Conservation (phyloP, 2,888 invertebrate species). For the Drosophila paucipuncta region DNA sequence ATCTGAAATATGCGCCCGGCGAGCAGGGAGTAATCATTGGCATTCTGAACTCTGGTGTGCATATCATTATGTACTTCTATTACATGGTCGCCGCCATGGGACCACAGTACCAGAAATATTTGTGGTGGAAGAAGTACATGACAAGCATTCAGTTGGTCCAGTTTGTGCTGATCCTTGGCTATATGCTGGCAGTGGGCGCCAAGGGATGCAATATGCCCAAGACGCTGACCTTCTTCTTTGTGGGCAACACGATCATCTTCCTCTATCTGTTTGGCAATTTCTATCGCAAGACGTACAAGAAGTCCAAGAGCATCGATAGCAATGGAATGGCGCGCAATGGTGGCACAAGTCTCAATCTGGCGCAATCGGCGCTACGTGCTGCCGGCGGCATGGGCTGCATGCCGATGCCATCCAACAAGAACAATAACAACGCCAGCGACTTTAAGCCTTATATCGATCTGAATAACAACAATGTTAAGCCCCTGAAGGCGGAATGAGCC, state of each 20-base stretch:
- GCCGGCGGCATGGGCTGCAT: conserved; percentile 82
- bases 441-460: conserved; percentile 83
- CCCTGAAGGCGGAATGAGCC: conserved; percentile 76
- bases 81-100: conserved; percentile 86
- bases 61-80: conserved; percentile 87
- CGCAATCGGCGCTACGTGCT: conserved; percentile 76
- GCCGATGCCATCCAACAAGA: conserved; percentile 76
- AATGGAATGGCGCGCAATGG: conserved; percentile 47
- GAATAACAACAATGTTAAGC: conserved; percentile 82
- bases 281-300: conserved; percentile 87
- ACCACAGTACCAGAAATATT: conserved; percentile 86
- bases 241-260: conserved; percentile 87
- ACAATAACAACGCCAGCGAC: conserved; percentile 57
- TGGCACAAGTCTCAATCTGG: conserved; percentile 54
- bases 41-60: conserved; percentile 86
- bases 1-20: conserved; percentile 90
- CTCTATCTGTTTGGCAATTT: conserved; percentile 88
- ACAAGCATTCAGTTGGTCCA: conserved; percentile 87
- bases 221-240: conserved; percentile 87
- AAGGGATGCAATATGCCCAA: conserved; percentile 87
- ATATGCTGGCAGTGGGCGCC: conserved; percentile 86
- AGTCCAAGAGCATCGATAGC: conserved; percentile 67
- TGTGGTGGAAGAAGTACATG: conserved; percentile 87
- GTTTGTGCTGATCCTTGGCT: conserved; percentile 89
- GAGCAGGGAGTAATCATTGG: conserved; percentile 86